These are phyloP conservation scores for Sturnira hondurensis DNA, from an alignment of 2,113 vertebrate genomes.

Conservation along the genomic window DNA sequence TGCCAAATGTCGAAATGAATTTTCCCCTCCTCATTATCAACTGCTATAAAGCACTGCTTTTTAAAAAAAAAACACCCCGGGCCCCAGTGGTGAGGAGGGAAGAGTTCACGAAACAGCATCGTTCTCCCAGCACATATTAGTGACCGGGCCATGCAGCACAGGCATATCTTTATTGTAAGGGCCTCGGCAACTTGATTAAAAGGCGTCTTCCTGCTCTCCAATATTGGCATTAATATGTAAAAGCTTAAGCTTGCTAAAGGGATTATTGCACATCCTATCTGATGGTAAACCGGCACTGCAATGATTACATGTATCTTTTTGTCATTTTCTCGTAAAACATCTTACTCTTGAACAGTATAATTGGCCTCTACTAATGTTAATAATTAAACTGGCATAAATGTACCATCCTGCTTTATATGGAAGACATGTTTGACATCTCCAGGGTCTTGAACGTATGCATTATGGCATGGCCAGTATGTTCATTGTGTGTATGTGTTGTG, in stretches of 20 bases:
- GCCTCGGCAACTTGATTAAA: background rate
- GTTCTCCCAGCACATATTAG: background rate
- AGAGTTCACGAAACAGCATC: background rate
- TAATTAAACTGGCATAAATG: conserved; percentile 80
- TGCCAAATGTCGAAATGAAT: conserved; percentile 62
- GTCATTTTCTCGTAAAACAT: conserved; percentile 84
- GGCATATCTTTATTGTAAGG: conserved; percentile 60
- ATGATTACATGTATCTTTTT: conserved; percentile 86
- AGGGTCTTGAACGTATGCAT: conserved; percentile 53
- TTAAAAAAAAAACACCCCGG: conserved; percentile 10
- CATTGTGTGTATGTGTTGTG: background rate
- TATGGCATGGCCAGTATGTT: background rate
- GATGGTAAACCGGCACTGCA: conserved; percentile 83
- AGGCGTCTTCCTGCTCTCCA: conserved; percentile 74
- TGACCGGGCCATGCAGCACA: conserved; percentile 15
- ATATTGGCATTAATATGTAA: conserved; percentile 85
- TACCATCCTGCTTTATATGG: conserved; percentile 64
- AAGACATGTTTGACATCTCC: conserved; percentile 65
- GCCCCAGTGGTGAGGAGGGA: background rate
- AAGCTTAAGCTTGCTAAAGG: conserved; percentile 86
- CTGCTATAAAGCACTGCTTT: conserved; percentile 9
- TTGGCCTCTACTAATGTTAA: conserved; percentile 81
- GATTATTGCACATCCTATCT: conserved; percentile 85
- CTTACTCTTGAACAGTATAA: conserved; percentile 82
- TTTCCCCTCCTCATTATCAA: conserved; percentile 52